Conservation (phyloP, 2,113 vertebrate genomes). For the Urocitellus parryii region DNA sequence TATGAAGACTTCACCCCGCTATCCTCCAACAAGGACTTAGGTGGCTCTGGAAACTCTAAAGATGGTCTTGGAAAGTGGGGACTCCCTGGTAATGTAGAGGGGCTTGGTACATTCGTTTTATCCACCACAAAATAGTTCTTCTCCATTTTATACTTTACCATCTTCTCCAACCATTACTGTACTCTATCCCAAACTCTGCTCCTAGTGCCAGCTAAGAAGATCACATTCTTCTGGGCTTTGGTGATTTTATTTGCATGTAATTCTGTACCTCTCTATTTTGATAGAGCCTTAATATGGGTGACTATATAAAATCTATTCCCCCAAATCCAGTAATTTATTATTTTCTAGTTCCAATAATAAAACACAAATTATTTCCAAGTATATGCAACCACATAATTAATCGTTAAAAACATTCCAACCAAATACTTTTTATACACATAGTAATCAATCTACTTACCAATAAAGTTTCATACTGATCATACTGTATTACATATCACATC, state of each 20-base stretch:
- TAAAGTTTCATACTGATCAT: conserved; percentile 58
- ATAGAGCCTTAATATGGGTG: neutral
- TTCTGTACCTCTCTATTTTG: neutral
- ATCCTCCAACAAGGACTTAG: too few species aligned
- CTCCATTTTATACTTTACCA: neutral
- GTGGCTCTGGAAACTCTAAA: too few species aligned
- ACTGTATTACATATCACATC: neutral
- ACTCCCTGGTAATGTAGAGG: too few species aligned
- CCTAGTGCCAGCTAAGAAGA: neutral
- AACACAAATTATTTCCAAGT: conserved; percentile 50
- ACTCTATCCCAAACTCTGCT: neutral
- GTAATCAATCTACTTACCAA: conserved; percentile 62
- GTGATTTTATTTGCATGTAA: neutral
- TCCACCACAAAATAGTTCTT: neutral
- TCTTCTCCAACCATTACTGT: neutral
- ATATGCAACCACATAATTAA: conserved; percentile 42
- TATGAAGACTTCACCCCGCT: too few species aligned
- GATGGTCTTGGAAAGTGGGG: too few species aligned
- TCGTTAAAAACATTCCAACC: conserved; percentile 53
- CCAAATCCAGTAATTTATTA: conserved; percentile 15
- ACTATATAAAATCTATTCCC: neutral
- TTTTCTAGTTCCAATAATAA: conserved; percentile 37
- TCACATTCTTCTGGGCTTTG: neutral
- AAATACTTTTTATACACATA: conserved; percentile 50
- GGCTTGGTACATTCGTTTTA: neutral